These are phyloP conservation scores for Cettia cetti DNA, from an alignment of 2,113 vertebrate species.

Conservation along the genomic window DNA sequence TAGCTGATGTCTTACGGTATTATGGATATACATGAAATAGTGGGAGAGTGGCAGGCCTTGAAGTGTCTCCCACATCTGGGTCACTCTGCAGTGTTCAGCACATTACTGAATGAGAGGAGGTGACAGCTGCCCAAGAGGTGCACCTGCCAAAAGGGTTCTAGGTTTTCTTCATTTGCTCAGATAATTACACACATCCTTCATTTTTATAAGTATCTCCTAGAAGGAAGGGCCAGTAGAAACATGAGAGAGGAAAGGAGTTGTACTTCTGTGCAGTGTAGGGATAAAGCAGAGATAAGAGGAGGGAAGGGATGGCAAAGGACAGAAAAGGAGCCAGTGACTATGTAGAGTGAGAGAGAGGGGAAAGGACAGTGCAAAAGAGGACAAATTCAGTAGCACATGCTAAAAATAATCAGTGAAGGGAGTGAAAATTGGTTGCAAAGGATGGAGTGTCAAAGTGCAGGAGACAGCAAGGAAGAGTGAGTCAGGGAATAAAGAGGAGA, in stretches of 20 bases:
- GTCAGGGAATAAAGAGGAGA: not conserved
- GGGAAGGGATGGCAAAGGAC: not conserved
- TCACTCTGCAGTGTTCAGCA: not conserved
- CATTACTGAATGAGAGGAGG: not conserved
- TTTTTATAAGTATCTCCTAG: not conserved
- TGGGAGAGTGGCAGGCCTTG: not conserved
- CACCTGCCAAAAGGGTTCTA: not conserved
- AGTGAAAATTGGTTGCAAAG: conserved; percentile 18
- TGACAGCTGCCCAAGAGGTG: not conserved
- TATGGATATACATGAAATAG: not conserved
- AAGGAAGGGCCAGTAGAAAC: not conserved
- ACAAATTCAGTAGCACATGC: not conserved
- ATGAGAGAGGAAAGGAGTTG: not conserved
- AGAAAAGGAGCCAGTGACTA: not conserved
- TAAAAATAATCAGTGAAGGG: conserved; percentile 34
- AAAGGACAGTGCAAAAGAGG: not conserved
- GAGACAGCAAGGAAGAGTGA: conserved; percentile 6
- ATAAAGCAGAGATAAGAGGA: not conserved
- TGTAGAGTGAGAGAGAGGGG: not conserved
- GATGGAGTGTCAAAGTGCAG: conserved; percentile 25
- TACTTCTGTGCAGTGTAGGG: not conserved
- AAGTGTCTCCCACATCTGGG: not conserved
- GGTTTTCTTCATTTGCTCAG: not conserved
- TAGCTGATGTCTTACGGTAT: not conserved
- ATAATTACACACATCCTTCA: not conserved